Base-by-base conservation (phyloP, 2,888 invertebrate genomes). In the Scaptomyza cyrtandrae region DNA sequence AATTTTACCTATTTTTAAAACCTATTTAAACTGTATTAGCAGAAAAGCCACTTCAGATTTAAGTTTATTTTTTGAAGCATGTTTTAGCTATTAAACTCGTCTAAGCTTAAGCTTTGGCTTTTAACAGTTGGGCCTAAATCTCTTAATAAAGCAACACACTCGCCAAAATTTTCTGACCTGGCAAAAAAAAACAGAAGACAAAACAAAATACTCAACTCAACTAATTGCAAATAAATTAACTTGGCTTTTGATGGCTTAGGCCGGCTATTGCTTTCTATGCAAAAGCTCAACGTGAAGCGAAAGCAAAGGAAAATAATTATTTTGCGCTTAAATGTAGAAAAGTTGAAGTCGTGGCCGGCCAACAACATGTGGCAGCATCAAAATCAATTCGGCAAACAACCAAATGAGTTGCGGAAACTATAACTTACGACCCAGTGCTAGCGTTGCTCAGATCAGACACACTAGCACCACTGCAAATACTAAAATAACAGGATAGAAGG, bases 351-450 rank as follows among this genome's bases (percentile, higher is more conserved):
- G 54, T 70, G 67, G 65, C 65, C 76, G 41, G 16, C 41, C 41
- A 16, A 41, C 41, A 41, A 41, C 67, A 61, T 69, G 65, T 74
- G 69, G 66, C 56, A 29, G 86, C 86, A 83, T 83, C 86, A 80
- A 85, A 86, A 88, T 86, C 85, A 86, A 86, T 86, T 86, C 84
- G 75, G 76, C 86, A 83, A 88, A 88, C 86, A 88, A 72, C 70
- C 66, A 86, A 86, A 86, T 88, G 88, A 88, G 86, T 88, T 83
- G 86, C 86, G 85, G 85, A 86, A 86, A 88, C 88, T 86, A 88
- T 88, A 88, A 83, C 84, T 80, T 78, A 86, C 86, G 66, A 81
- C 67, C 11, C 24, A 37, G 24, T 37, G 24, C 9, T 19, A 66
- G 75, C 35, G 27, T 27, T 39, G 55, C 45, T 70, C 68, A 56